Percentiles rank a stretch among this genome's conserved stretches.
Evolutionary conservation across 2,113 vertebrate genomes (phyloP).

Genomic region (Trochalopteron elliotii): DNA sequence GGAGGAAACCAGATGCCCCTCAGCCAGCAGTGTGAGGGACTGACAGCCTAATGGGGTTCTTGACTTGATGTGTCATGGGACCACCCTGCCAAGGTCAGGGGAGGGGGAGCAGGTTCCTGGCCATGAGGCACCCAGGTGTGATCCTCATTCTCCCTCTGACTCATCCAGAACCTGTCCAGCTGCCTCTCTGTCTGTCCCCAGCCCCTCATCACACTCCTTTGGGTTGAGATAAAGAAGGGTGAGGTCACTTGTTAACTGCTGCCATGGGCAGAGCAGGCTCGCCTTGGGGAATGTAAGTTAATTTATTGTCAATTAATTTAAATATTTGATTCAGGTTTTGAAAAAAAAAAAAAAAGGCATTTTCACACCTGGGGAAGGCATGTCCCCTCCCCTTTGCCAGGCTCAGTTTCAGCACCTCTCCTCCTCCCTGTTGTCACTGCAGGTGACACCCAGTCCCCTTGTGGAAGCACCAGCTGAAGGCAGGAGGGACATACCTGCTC

Average conservation of each 20-base stretch:
- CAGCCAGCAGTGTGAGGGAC: background rate
- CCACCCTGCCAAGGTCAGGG: background rate
- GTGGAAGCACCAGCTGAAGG: background rate
- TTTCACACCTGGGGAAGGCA: background rate
- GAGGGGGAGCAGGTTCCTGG: background rate
- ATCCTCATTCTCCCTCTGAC: background rate
- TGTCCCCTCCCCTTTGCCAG: background rate
- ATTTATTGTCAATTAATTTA: background rate
- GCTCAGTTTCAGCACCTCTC: background rate
- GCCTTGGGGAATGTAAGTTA: background rate
- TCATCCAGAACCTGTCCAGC: background rate
- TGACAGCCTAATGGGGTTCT: background rate
- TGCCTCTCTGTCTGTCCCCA: background rate
- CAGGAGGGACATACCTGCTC: background rate
- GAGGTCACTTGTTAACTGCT: background rate
- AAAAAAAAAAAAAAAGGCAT: background rate
- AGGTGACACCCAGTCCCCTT: background rate
- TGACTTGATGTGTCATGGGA: background rate
- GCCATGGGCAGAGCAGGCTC: background rate
- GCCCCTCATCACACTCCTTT: accelerated
- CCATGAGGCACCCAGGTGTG: background rate
- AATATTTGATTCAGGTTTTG: background rate
- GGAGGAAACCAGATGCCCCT: slow-evolving; percentile 31
- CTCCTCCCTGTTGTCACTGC: background rate
- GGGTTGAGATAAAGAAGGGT: background rate